A percentile compares a stretch with the other conserved stretches of the same genome.
Conservation (phyloP, 2,113 vertebrate genomes). For the Pelobates fuscus region DNA sequence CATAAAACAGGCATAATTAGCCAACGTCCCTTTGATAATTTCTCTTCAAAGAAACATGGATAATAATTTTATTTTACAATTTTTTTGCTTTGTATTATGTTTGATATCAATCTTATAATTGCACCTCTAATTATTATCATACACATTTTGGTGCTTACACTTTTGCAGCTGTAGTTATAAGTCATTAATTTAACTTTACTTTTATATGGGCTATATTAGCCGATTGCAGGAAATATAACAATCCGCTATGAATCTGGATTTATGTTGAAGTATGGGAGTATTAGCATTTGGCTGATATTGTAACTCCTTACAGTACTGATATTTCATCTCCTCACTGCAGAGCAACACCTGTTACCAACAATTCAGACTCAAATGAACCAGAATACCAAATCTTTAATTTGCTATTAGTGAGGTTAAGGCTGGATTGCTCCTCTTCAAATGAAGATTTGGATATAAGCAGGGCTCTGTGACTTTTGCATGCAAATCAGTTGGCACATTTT, state of each 20-base stretch:
- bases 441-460: too few relatives aligned
- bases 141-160: background rate
- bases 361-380: conserved; percentile 7
- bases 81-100: background rate
- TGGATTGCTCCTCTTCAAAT: background rate
- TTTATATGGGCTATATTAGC: conserved; percentile 11
- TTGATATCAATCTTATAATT: conserved; percentile 2
- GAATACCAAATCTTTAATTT: conserved; percentile 11
- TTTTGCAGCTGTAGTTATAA: conserved; percentile 19
- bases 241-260: conserved; percentile 11
- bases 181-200: conserved; percentile 15
- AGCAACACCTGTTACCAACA: conserved; percentile 26
- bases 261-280: conserved; percentile 17
- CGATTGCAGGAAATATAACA: conserved; percentile 5
- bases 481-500: too few relatives aligned
- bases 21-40: background rate
- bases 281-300: too few relatives aligned
- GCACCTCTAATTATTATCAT: background rate
- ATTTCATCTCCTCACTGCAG: background rate
- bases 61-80: background rate
- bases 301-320: conserved; percentile 1
- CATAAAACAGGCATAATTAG: background rate
- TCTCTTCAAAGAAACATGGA: background rate
- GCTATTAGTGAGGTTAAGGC: conserved; percentile 14
- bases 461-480: too few relatives aligned